Percentiles rank a stretch among this genome's conserved stretches.
Evolutionary conservation across 2,888 invertebrate genomes (phyloP).

Genomic region (Coleophora deauratella): DNA sequence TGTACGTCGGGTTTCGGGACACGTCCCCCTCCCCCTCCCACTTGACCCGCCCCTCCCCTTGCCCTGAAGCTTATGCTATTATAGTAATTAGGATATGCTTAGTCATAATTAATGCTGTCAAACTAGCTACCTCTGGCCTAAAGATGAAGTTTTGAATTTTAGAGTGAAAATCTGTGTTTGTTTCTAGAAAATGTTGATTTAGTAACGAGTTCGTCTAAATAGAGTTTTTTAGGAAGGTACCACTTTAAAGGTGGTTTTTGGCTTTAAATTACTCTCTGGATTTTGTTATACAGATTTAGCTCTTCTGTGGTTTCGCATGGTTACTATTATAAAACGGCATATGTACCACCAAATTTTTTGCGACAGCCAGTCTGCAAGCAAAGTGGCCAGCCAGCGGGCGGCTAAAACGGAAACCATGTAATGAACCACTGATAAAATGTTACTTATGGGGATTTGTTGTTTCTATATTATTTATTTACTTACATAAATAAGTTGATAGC

Average conservation of each 20-base stretch:
- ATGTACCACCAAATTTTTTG: too few relatives aligned
- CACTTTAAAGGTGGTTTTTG: too few relatives aligned
- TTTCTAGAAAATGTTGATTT: too few relatives aligned
- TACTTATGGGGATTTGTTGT: constrained; percentile 18
- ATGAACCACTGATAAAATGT: constrained; percentile 20
- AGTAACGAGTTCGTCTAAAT: too few relatives aligned
- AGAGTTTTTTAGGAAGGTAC: too few relatives aligned
- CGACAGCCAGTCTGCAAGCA: too few relatives aligned
- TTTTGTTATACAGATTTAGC: too few relatives aligned
- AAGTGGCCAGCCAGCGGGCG: constrained; percentile 31
- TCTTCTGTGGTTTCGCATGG: too few relatives aligned
- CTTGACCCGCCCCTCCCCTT: constrained; percentile 39
- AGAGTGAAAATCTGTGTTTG: too few relatives aligned
- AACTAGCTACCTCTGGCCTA: constrained; percentile 32
- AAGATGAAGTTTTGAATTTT: constrained; percentile 11
- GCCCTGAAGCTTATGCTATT: constrained; percentile 59
- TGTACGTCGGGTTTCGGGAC: constrained; percentile 53
- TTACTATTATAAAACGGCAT: too few relatives aligned
- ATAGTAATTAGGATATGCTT: constrained; percentile 71
- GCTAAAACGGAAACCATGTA: constrained; percentile 53
- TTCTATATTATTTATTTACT: constrained; percentile 4
- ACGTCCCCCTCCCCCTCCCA: constrained; percentile 43
- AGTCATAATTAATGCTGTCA: constrained; percentile 67
- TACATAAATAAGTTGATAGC: background rate
- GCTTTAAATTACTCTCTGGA: too few relatives aligned